phyloP scores from a whole-genome alignment of 2,888 invertebrate species.

The Apamea crenata region DNA sequence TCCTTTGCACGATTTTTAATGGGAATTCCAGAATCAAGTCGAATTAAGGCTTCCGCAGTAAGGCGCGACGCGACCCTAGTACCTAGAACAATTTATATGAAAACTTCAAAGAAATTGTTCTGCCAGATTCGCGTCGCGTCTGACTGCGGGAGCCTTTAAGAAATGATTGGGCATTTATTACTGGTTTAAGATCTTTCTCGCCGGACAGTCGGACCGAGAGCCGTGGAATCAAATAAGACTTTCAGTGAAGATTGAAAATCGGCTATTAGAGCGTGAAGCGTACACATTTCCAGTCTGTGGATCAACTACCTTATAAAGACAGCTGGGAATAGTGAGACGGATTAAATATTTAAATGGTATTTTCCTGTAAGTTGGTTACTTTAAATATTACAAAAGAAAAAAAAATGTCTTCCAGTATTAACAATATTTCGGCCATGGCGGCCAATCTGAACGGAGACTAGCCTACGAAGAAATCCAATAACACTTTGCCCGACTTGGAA shows the following conservation, averaged over 20 bases:
- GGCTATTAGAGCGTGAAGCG: not conserved
- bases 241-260: not conserved
- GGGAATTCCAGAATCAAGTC: not conserved
- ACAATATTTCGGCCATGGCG: too few relatives aligned
- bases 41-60: not conserved
- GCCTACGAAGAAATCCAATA: too few relatives aligned
- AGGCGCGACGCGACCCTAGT: too few relatives aligned
- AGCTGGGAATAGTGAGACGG: not conserved
- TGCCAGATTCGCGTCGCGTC: too few relatives aligned
- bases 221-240: not conserved
- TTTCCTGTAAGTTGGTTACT: not conserved
- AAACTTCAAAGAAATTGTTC: too few relatives aligned
- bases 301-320: too few relatives aligned
- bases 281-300: not conserved
- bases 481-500: too few relatives aligned
- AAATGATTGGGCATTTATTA: conserved; percentile 12
- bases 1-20: conserved; percentile 4
- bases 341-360: not conserved
- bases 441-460: too few relatives aligned
- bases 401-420: too few relatives aligned
- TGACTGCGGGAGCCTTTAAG: too few relatives aligned
- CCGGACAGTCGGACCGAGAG: not conserved
- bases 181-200: not conserved
- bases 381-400: too few relatives aligned
- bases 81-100: too few relatives aligned